These are phyloP conservation scores for Physocephala rufipes DNA, from an alignment of 2,888 invertebrate genomes.

Conservation along the genomic window DNA sequence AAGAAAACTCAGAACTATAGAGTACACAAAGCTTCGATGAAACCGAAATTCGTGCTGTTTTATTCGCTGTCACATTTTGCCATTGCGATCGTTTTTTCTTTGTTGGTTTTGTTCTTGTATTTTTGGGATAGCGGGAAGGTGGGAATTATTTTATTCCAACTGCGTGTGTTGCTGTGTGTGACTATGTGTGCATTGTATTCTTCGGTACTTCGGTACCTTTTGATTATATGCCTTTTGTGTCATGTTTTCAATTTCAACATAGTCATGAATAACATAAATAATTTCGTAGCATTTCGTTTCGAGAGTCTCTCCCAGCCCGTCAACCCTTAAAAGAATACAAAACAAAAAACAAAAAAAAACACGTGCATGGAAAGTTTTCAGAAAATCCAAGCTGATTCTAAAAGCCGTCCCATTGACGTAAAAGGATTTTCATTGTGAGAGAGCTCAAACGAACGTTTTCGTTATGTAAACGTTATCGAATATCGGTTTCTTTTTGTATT, in stretches of 20 bases:
- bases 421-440: too few species aligned
- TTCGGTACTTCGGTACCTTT: not conserved
- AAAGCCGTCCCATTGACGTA: too few species aligned
- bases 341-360: too few species aligned
- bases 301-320: constrained; percentile 3
- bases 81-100: not conserved
- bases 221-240: not conserved
- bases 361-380: constrained; percentile 5
- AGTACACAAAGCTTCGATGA: too few species aligned
- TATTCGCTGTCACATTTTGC: too few species aligned
- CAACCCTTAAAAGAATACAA: too few species aligned
- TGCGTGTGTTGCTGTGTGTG: not conserved
- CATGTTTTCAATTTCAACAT: constrained; percentile 14
- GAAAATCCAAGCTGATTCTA: not conserved
- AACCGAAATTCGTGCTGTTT: too few species aligned
- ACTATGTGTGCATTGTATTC: not conserved
- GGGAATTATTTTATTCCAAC: too few species aligned
- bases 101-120: not conserved
- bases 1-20: too few species aligned
- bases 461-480: too few species aligned
- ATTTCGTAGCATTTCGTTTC: not conserved
- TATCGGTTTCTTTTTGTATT: too few species aligned
- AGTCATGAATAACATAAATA: not conserved
- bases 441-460: too few species aligned
- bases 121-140: not conserved